These are phyloP conservation scores for Zapus hudsonius DNA, from an alignment of 2,113 vertebrate species.

Conservation along the genomic window DNA sequence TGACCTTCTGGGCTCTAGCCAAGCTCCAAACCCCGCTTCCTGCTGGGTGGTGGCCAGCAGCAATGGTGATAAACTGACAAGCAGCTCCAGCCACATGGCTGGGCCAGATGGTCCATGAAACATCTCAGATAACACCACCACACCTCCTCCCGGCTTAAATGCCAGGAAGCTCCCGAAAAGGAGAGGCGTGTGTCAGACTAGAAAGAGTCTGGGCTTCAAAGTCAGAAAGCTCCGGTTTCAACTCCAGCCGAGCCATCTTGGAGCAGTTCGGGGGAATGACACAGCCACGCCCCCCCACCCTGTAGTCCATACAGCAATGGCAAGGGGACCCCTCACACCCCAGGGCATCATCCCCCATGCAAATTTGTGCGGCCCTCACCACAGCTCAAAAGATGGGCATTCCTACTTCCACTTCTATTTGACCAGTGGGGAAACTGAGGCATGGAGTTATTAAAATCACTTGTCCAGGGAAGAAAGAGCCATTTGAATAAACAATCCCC, in stretches of 20 bases:
- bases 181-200: conserved; percentile 33
- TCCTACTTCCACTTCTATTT: background rate
- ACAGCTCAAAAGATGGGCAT: background rate
- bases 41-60: background rate
- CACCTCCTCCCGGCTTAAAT: background rate
- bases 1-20: background rate
- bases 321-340: background rate
- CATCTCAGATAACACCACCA: background rate
- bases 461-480: background rate
- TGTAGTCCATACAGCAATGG: too few species aligned
- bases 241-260: background rate
- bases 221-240: background rate
- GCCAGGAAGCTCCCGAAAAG: conserved; percentile 23
- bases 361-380: background rate
- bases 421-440: background rate
- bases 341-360: too few species aligned
- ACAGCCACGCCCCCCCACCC: too few species aligned
- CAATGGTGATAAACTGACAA: background rate
- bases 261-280: background rate
- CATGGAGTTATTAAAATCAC: accelerated
- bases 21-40: background rate
- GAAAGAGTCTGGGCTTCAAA: background rate
- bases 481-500: accelerated
- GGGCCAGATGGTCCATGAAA: background rate
- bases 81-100: background rate